Base-by-base conservation (phyloP, 2,888 invertebrate genomes). In the Lydus trimaculatus region DNA sequence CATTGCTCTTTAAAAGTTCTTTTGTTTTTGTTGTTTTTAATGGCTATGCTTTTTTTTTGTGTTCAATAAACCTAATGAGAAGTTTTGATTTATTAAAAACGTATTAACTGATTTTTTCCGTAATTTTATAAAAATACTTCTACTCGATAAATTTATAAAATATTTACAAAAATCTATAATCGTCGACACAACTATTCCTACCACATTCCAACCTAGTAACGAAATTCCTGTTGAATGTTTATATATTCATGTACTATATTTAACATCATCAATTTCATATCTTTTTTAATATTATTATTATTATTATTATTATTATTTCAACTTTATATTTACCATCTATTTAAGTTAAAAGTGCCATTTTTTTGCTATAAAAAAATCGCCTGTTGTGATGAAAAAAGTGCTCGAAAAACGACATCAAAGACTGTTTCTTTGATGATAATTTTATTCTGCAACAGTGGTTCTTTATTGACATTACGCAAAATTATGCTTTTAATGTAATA, bases 261-360 rank as follows among this genome's bases (percentile, higher is more conserved):
- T 56, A 56, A 56, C 25, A 56, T 48, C 48, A 48, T 56, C 25
- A 56, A 56, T 56, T 25, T 56, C 56, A 56, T 25, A 56, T 25
- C 5, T 56, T 56, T 56, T 17, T 20, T 6, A 0, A n/a, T 48
- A 9, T 20, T 7, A n/a, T n/a, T n/a, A n/a, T n/a, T n/a, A n/a
- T n/a, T n/a, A n/a, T 15, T 1, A 1, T 33, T 33, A 43, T 17
- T 36, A 43, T n/a, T 17, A 43, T 43, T 43, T 7, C 43, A 20
- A 20, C 11, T 48, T 48, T 48, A 2, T 20, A 48, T 11, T 48
- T 23, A 20, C 9, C 48, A 20, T 7, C 15, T 15, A 36, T 36
- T 36, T 4, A 36, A 1, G 1, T n/a, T n/a, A n/a, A 43, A 43
- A 36, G 13, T 15, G 3, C 1, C 1, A 15, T 36, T 15, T 15